Evolutionary conservation across 2,888 invertebrate species (phyloP).

Genomic region (Microplitis deprimator): DNA sequence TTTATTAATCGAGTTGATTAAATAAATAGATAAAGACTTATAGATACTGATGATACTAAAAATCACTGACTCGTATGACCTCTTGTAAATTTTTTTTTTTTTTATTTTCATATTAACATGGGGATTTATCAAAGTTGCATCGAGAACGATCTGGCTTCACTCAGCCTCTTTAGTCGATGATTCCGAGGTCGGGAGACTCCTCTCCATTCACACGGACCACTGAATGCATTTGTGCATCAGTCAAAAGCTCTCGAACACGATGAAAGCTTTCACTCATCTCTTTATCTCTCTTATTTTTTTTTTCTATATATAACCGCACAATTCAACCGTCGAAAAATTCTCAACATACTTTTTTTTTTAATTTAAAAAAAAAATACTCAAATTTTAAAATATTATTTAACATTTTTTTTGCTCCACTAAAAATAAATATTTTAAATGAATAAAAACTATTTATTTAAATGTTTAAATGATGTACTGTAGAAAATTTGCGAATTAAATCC

Average conservation of each 20-base stretch:
- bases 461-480: too few species aligned
- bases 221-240: conserved; percentile 40
- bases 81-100: background rate
- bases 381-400: too few species aligned
- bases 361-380: too few species aligned
- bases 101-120: background rate
- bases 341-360: background rate
- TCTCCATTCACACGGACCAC: conserved; percentile 49
- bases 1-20: background rate
- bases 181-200: conserved; percentile 10
- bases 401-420: too few species aligned
- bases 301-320: background rate
- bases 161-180: background rate
- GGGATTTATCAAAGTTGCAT: background rate
- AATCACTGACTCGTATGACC: background rate
- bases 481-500: too few species aligned
- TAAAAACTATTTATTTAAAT: too few species aligned
- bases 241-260: conserved; percentile 13
- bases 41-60: background rate
- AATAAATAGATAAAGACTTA: background rate
- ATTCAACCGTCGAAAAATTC: background rate
- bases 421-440: too few species aligned
- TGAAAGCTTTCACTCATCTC: background rate
- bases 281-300: background rate
- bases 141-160: background rate